phyloP scores from a whole-genome alignment of 1,140 invertebrate species.

The Akabosia matsudoensis region DNA sequence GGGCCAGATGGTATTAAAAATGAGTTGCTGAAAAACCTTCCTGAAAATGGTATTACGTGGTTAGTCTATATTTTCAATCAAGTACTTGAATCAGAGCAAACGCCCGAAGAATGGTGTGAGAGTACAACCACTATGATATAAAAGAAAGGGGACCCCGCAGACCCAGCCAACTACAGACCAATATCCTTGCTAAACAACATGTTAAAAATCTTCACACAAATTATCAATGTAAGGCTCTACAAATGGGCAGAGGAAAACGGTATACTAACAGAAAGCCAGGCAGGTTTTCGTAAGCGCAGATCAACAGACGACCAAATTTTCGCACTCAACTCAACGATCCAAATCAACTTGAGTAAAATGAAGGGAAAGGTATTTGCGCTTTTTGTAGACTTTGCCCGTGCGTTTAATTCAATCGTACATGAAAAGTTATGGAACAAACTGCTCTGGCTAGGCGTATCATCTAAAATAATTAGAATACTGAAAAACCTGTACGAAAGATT shows the following conservation, averaged over 20 bases:
- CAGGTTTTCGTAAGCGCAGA: conserved; percentile 45
- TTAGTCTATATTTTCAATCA: conserved; percentile 20
- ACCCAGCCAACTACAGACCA: conserved; percentile 47
- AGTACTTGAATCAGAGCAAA: background rate
- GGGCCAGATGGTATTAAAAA: conserved; percentile 49
- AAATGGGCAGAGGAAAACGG: conserved; percentile 35
- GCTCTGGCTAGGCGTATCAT: conserved; percentile 35
- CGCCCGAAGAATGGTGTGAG: conserved; percentile 21
- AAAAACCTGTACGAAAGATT: conserved; percentile 43
- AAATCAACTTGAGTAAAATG: conserved; percentile 29
- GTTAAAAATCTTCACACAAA: conserved; percentile 44
- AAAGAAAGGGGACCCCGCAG: conserved; percentile 42
- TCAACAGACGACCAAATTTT: conserved; percentile 47
- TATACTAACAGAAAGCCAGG: conserved; percentile 46
- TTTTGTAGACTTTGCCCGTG: conserved; percentile 47
- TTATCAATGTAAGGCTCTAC: conserved; percentile 42
- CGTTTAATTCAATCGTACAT: conserved; percentile 46
- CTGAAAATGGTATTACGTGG: background rate
- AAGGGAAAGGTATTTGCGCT: conserved; percentile 37
- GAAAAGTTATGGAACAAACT: conserved; percentile 44
- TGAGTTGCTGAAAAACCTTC: conserved; percentile 49
- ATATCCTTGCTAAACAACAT: conserved; percentile 44
- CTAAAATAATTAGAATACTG: conserved; percentile 45
- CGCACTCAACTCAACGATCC: conserved; percentile 38
- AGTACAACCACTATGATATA: conserved; percentile 26